A percentile compares a stretch with the other conserved stretches of the same genome.
Evolutionary conservation across 2,888 invertebrate genomes (phyloP).

Genomic region (Nezara viridula): DNA sequence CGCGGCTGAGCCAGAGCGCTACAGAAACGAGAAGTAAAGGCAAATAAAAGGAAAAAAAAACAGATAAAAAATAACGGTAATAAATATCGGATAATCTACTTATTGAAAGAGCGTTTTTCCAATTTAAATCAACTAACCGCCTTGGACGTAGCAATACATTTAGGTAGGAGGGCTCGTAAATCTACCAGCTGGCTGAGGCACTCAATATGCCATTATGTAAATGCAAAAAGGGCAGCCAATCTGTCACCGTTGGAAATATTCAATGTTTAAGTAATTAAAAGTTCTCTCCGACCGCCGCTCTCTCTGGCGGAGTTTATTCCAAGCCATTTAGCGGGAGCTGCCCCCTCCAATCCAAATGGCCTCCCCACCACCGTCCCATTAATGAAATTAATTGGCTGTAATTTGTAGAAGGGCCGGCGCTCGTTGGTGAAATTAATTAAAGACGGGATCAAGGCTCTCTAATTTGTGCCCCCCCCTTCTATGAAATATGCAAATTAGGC

Average conservation of each 20-base stretch:
- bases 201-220: conserved; percentile 49
- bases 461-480: conserved; percentile 48
- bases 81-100: conserved; percentile 43
- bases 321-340: conserved; percentile 26
- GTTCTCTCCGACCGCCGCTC: conserved; percentile 36
- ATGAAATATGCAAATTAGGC: conserved; percentile 59
- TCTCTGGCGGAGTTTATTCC: conserved; percentile 38
- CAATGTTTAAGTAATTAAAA: conserved; percentile 51
- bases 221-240: conserved; percentile 43
- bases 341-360: conserved; percentile 43
- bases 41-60: not conserved
- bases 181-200: conserved; percentile 38
- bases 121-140: conserved; percentile 48
- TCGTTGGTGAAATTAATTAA: conserved; percentile 57
- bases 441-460: conserved; percentile 55
- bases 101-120: conserved; percentile 11
- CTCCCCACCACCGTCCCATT: conserved; percentile 58
- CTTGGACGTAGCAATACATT: conserved; percentile 38
- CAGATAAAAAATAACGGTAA: not conserved
- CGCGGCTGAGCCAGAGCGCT: not conserved
- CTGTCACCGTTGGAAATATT: conserved; percentile 51
- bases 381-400: conserved; percentile 64
- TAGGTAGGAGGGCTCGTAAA: not conserved
- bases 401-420: conserved; percentile 62
- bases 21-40: not conserved